Evolutionary conservation across 2,797 vertebrate genomes (phyloP), one percentile per base, ranked within the genome.

Genomic region (Pseudomugil gertrudae): DNA sequence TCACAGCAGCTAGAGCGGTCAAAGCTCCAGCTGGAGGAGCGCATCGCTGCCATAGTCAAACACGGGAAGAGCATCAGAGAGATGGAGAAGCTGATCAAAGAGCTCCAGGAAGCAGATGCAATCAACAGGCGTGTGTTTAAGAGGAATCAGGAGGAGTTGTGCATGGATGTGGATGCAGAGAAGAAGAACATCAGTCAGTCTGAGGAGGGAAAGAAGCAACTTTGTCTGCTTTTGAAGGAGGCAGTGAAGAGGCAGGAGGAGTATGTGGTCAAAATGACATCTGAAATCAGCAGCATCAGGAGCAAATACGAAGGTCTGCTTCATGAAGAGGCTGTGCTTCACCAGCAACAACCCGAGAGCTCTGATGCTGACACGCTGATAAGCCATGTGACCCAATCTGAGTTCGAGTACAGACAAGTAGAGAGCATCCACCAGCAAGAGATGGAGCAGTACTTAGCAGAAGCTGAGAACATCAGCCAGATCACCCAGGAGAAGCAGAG

Each of bases 81-180:
- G 51, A 91, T 93, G 86, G 84, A 91, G 47, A 61, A 62, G 77
- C 84, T 87, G 57, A 82, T 84, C 2, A n/a, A 15, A 26, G 83
- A 74, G 0, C 88, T 93, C n/a, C 56, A 61, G 38, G 81, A 92
- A 6, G 38, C 38, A 0, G 62, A 66, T 8, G 26, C 17, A 0
- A 66, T 89, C 63, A 84, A 59, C 65, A 63, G 58, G 57, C 63
- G 51, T 0, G 14, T 83, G 23, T 84, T 87, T n/a, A 64, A 85
- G 60, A 85, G 60, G 63, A 71, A 77, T 15, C 53, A 48, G 54
- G 73, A 81, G 7, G 86, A 89, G 57, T n/a, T 91, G 27, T 30
- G 60, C 2, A 19, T 19, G 0, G 77, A 77, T 2, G 0, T 90
- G 45, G 63, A 78, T 0, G 21, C 55, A 0, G 81, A 86, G 64